Percentiles rank a stretch among this genome's conserved stretches.
These are phyloP conservation scores for Macrotrachela quadricornifera DNA, from an alignment of 1,140 invertebrate genomes.

Conservation along the genomic window DNA sequence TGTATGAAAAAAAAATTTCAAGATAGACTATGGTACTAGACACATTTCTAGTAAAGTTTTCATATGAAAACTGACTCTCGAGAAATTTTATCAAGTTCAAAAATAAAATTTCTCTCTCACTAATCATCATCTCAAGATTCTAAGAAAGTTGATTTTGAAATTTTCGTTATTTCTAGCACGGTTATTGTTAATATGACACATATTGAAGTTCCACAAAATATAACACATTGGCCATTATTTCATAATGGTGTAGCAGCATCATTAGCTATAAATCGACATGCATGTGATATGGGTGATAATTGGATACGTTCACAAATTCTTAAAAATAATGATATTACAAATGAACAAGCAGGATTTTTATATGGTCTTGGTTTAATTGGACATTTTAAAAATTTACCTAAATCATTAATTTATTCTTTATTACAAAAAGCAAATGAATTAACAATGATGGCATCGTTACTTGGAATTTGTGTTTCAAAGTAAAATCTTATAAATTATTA, in stretches of 20 bases:
- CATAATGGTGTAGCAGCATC: slow-evolving; percentile 92
- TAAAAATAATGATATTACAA: slow-evolving; percentile 37
- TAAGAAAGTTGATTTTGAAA: slow-evolving; percentile 15
- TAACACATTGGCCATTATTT: slow-evolving; percentile 77
- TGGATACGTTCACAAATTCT: slow-evolving; percentile 44
- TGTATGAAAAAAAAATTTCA: slow-evolving; percentile 2
- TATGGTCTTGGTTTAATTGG: slow-evolving; percentile 80
- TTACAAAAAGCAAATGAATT: no score
- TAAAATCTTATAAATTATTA: slow-evolving; percentile 15
- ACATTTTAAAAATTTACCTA: slow-evolving; percentile 51
- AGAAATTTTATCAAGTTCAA: background rate
- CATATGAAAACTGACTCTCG: no score
- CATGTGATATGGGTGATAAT: slow-evolving; percentile 21
- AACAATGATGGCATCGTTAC: no score
- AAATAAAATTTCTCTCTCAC: background rate
- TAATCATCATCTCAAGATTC: background rate
- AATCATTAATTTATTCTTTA: no score
- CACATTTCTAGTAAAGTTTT: no score
- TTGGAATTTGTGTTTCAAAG: no score
- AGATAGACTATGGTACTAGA: no score
- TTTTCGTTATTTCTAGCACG: slow-evolving; percentile 26
- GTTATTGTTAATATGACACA: slow-evolving; percentile 50
- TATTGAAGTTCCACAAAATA: slow-evolving; percentile 62
- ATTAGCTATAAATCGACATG: slow-evolving; percentile 27
- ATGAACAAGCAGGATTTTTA: slow-evolving; percentile 78